A percentile compares a stretch with the other conserved stretches of the same genome.
phyloP scores from a whole-genome alignment of 2,113 vertebrate species.

The Potamarius usumacintae region DNA sequence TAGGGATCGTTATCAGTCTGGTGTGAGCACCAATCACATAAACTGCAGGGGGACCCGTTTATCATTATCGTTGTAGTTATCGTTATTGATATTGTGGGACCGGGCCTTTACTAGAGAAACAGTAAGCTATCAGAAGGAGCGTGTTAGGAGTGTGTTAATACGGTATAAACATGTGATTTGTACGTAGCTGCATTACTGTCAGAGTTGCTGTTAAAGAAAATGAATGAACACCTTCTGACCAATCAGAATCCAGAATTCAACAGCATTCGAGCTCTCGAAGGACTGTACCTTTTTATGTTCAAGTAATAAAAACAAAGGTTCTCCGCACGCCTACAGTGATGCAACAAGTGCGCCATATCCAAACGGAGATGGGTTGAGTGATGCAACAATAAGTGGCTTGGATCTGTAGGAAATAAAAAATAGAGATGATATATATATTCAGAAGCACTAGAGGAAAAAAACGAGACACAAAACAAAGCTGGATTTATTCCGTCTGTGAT shows the following conservation, averaged over 20 bases:
- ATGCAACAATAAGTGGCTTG: constrained; percentile 21
- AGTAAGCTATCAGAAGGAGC: too few relatives aligned
- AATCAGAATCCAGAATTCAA: not conserved
- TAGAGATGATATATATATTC: not conserved
- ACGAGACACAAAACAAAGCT: not conserved
- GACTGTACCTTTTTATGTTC: too few relatives aligned
- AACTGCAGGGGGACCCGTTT: too few relatives aligned
- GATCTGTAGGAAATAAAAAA: not conserved
- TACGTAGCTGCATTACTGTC: not conserved
- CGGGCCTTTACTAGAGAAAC: too few relatives aligned
- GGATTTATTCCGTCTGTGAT: not conserved
- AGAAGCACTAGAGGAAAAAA: not conserved
- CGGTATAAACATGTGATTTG: not conserved
- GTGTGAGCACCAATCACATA: too few relatives aligned
- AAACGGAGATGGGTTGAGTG: constrained; percentile 1
- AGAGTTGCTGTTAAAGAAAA: not conserved
- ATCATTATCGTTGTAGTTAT: too few relatives aligned
- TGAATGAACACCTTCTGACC: not conserved
- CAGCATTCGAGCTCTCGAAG: too few relatives aligned
- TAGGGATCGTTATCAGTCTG: too few relatives aligned
- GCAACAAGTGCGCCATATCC: constrained; percentile 23
- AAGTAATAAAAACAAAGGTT: not conserved
- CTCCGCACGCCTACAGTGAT: not conserved
- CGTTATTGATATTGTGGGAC: too few relatives aligned
- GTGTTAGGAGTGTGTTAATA: too few relatives aligned